Conservation (phyloP, 2,888 invertebrate genomes). For the Drosophila phalerata region DNA sequence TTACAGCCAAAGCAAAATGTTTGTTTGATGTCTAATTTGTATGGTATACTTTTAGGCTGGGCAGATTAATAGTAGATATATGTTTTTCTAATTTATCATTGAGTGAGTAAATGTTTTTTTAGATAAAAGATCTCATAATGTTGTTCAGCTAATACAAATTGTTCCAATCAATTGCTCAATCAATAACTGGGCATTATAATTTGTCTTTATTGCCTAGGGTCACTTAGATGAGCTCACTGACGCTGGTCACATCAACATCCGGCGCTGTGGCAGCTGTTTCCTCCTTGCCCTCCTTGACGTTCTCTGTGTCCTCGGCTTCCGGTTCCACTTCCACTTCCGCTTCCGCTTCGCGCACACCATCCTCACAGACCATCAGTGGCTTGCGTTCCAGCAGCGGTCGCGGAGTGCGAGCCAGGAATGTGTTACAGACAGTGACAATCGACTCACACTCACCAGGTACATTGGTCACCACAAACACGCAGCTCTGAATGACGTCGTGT, state of each 20-base stretch:
- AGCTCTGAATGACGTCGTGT: slow-evolving; percentile 80
- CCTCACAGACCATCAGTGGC: slow-evolving; percentile 73
- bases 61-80: not conserved
- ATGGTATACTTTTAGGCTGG: slow-evolving; percentile 52
- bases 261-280: slow-evolving; percentile 30
- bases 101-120: not conserved
- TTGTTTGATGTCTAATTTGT: not conserved
- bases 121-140: not conserved
- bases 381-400: slow-evolving; percentile 78
- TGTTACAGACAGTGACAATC: slow-evolving; percentile 78
- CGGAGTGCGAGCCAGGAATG: slow-evolving; percentile 74
- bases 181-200: slow-evolving; percentile 5
- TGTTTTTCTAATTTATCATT: not conserved
- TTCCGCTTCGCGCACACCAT: slow-evolving; percentile 61
- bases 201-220: slow-evolving; percentile 15
- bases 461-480: slow-evolving; percentile 74
- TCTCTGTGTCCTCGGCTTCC: slow-evolving; percentile 51
- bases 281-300: slow-evolving; percentile 30
- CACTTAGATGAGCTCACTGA: slow-evolving; percentile 44
- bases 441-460: slow-evolving; percentile 74
- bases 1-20: not conserved
- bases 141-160: not conserved
- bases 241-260: slow-evolving; percentile 48
- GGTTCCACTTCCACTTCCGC: slow-evolving; percentile 38
- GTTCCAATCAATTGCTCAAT: not conserved